A percentile compares a stretch with the other conserved stretches of the same genome.
These are phyloP conservation scores for Drosophila arawakana DNA, from an alignment of 1,140 invertebrate genomes.

Conservation along the genomic window DNA sequence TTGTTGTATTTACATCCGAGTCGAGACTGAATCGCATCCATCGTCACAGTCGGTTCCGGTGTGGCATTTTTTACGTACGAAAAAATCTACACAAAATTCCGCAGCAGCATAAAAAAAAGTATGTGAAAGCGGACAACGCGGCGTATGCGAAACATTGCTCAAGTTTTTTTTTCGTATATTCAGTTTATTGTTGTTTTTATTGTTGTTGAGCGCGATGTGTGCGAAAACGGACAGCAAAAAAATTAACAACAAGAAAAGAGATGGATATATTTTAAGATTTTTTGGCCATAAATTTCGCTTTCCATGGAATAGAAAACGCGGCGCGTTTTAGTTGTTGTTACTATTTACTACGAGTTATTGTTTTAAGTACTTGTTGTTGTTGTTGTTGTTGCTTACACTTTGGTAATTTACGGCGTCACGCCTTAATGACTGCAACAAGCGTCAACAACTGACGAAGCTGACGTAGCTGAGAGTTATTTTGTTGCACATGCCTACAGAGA, in stretches of 20 bases:
- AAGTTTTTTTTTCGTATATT: conserved; percentile 29
- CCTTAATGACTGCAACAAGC: conserved; percentile 71
- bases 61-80: conserved; percentile 13
- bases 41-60: conserved; percentile 62
- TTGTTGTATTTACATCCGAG: conserved; percentile 42
- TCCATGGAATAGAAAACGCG: conserved; percentile 66
- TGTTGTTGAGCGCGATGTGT: conserved; percentile 22
- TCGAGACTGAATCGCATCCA: conserved; percentile 42
- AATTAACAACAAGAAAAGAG: conserved; percentile 2
- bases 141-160: conserved; percentile 68
- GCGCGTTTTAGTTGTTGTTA: conserved; percentile 43
- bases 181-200: not conserved
- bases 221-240: conserved; percentile 35
- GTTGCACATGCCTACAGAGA: conserved; percentile 63
- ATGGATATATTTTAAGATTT: conserved; percentile 36
- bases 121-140: conserved; percentile 72
- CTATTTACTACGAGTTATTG: conserved; percentile 39
- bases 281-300: conserved; percentile 77
- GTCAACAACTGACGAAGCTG: conserved; percentile 49
- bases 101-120: conserved; percentile 55
- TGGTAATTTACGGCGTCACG: conserved; percentile 77
- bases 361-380: conserved; percentile 63
- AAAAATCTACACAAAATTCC: conserved; percentile 69
- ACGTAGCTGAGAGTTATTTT: conserved; percentile 42
- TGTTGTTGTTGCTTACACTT: conserved; percentile 66